Conservation (phyloP, 2,888 invertebrate genomes). For the Tachina fera region DNA sequence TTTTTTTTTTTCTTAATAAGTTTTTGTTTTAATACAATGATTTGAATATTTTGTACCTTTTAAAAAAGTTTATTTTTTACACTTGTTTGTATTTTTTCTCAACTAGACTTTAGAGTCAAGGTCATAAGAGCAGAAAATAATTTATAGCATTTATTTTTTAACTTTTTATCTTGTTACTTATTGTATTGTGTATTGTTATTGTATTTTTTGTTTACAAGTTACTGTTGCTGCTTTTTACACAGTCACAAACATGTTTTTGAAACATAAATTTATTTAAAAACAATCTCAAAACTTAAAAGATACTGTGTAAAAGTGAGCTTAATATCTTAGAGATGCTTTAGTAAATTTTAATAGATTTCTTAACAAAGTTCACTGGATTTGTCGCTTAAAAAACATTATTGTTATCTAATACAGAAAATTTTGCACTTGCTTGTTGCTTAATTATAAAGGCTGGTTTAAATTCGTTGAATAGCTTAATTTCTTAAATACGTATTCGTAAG, state of each 20-base stretch:
- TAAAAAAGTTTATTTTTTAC: constrained; percentile 13
- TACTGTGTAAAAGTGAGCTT: background rate
- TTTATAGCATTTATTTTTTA: constrained; percentile 20
- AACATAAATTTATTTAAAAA: background rate
- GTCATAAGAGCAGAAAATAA: constrained; percentile 53
- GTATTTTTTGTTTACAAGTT: constrained; percentile 32
- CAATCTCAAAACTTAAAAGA: background rate
- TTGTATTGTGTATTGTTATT: too few species aligned
- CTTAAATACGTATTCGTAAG: constrained; percentile 50
- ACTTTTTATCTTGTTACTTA: constrained; percentile 27
- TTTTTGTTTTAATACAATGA: constrained; percentile 3
- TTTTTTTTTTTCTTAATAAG: background rate
- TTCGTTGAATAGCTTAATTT: constrained; percentile 18
- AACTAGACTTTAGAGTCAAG: constrained; percentile 52
- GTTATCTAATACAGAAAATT: background rate
- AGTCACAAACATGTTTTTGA: background rate
- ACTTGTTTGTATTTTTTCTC: constrained; percentile 33
- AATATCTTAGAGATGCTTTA: constrained; percentile 33
- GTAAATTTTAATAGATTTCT: background rate
- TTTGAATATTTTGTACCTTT: constrained; percentile 42
- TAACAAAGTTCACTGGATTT: background rate
- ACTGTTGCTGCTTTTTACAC: constrained; percentile 22
- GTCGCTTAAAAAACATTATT: constrained; percentile 15
- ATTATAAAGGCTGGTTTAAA: background rate
- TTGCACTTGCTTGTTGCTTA: constrained; percentile 54